These are phyloP conservation scores for Dolichopus griseipennis DNA, from an alignment of 2,888 invertebrate genomes.

Conservation along the genomic window DNA sequence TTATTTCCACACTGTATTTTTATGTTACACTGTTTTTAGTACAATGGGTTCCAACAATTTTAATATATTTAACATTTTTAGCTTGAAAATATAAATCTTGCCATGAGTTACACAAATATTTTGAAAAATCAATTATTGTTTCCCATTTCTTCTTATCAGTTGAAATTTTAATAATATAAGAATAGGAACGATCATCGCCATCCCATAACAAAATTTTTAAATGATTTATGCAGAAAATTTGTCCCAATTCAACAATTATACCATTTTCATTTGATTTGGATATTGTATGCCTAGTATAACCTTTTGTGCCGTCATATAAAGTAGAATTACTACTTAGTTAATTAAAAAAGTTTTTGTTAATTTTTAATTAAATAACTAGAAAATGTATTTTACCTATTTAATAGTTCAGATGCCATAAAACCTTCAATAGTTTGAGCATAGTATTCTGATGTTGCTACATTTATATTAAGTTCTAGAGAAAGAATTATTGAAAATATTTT, in stretches of 20 bases:
- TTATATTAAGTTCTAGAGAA: conserved; percentile 70
- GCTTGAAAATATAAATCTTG: conserved; percentile 89
- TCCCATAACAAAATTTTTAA: conserved; percentile 91
- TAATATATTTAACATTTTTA: conserved; percentile 75
- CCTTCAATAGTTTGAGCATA: conserved; percentile 83
- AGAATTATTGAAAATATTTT: too few relatives aligned
- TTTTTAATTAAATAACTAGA: neutral
- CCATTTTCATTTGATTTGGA: conserved; percentile 67
- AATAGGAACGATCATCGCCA: conserved; percentile 65
- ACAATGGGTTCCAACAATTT: conserved; percentile 83
- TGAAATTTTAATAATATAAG: conserved; percentile 62
- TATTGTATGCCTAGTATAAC: conserved; percentile 82
- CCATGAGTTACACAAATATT: conserved; percentile 92
- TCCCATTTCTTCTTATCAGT: conserved; percentile 95
- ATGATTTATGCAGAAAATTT: conserved; percentile 86
- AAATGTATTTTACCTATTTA: conserved; percentile 57
- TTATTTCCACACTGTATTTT: too few relatives aligned
- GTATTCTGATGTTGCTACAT: conserved; percentile 73
- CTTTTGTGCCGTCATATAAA: conserved; percentile 77
- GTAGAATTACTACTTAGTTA: conserved; percentile 47
- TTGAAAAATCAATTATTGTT: conserved; percentile 83
- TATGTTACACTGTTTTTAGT: conserved; percentile 75
- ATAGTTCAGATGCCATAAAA: conserved; percentile 76
- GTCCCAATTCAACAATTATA: conserved; percentile 75
- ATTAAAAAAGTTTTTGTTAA: neutral